These are phyloP conservation scores for Tetraodon nigroviridis DNA, from an alignment of 2,113 vertebrate species.

Conservation along the genomic window DNA sequence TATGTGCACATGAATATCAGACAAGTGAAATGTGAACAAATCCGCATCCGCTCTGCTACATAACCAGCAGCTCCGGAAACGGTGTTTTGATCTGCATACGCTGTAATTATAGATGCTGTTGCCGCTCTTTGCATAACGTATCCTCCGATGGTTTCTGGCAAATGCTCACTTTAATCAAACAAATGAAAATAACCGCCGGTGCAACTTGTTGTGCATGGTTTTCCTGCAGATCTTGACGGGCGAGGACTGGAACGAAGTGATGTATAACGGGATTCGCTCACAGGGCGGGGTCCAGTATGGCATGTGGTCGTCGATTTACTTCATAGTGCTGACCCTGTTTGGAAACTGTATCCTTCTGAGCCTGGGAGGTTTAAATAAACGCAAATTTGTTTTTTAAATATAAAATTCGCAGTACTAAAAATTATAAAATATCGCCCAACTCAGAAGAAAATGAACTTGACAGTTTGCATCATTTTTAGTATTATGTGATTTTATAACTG, in stretches of 20 bases:
- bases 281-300: constrained; percentile 95
- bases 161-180: not conserved
- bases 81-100: not conserved
- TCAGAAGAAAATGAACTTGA: no score
- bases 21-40: constrained; percentile 53
- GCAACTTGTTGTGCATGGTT: constrained; percentile 15
- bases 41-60: constrained; percentile 45
- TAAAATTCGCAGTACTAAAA: not conserved
- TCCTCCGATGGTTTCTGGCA: constrained; percentile 12
- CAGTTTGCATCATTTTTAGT: no score
- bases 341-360: constrained; percentile 94
- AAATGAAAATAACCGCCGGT: not conserved
- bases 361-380: no score
- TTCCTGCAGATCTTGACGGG: constrained; percentile 88
- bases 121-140: not conserved
- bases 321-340: constrained; percentile 96
- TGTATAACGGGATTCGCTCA: constrained; percentile 97
- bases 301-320: constrained; percentile 99
- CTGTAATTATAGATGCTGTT: not conserved
- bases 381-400: not conserved
- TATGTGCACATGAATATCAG: constrained; percentile 63
- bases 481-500: no score
- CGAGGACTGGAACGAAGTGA: constrained; percentile 99
- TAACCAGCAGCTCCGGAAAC: not conserved
- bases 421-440: no score